phyloP scores from a whole-genome alignment of 2,888 invertebrate species.

The Catocala sponsa region DNA sequence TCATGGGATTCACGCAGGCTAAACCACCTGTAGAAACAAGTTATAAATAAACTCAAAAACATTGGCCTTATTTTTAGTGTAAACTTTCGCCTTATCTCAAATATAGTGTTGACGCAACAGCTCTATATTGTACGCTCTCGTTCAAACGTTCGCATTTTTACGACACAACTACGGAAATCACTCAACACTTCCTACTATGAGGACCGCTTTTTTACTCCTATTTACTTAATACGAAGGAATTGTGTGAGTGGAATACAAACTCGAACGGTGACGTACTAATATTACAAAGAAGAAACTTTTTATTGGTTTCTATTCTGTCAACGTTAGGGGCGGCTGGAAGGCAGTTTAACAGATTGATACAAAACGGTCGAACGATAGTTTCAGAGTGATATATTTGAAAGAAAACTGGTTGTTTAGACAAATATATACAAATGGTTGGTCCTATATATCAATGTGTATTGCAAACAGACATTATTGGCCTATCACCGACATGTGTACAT shows the following conservation, averaged over 20 bases:
- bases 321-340: background rate
- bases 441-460: too few species aligned
- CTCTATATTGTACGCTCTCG: conserved; percentile 12
- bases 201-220: conserved; percentile 20
- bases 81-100: background rate
- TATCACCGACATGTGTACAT: background rate
- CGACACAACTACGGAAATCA: conserved; percentile 22
- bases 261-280: conserved; percentile 8
- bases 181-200: conserved; percentile 18
- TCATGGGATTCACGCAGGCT: too few species aligned
- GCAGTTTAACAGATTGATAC: conserved; percentile 9
- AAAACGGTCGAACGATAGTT: conserved; percentile 1
- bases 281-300: conserved; percentile 10
- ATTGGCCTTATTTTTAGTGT: conserved; percentile 3
- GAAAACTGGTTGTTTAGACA: background rate
- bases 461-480: too few species aligned
- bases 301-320: conserved; percentile 17
- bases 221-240: conserved; percentile 20
- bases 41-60: background rate
- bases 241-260: conserved; percentile 23
- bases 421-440: background rate
- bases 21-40: too few species aligned
- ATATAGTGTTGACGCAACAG: conserved; percentile 16
- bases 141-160: conserved; percentile 18
- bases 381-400: background rate